A percentile compares a stretch with the other conserved stretches of the same genome.
Evolutionary conservation across 2,797 vertebrate genomes (phyloP).

Genomic region (Psittacula echo): DNA sequence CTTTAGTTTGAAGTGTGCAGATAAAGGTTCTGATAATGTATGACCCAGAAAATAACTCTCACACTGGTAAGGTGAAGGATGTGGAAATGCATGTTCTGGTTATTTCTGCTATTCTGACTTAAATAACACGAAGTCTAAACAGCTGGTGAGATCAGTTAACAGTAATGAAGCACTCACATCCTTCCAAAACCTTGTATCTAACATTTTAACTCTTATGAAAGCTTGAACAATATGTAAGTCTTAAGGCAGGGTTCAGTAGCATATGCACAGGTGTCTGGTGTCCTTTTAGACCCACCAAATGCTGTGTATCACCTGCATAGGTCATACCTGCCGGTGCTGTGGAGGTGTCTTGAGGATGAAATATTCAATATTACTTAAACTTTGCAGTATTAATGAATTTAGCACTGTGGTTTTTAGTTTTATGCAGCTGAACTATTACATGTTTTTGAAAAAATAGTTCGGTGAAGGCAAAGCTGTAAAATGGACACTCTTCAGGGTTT

Average conservation of each 20-base stretch:
- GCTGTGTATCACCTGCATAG: neutral
- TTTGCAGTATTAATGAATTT: neutral
- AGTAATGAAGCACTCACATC: neutral
- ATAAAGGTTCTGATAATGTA: constrained; percentile 3
- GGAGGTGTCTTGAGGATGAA: neutral
- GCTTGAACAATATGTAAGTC: neutral
- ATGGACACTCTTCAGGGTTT: neutral
- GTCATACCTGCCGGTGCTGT: accelerated
- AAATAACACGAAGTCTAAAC: neutral
- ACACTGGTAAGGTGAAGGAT: neutral
- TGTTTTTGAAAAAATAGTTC: neutral
- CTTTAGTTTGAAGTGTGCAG: neutral
- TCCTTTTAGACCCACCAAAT: neutral
- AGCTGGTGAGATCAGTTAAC: neutral
- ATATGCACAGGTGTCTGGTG: neutral
- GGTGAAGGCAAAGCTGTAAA: neutral
- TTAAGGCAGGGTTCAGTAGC: neutral
- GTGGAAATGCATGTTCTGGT: neutral
- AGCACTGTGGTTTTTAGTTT: neutral
- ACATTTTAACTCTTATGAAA: neutral
- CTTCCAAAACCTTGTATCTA: neutral
- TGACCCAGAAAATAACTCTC: constrained; percentile 9
- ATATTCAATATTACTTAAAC: neutral
- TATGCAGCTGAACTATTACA: neutral
- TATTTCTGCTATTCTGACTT: neutral